phyloP scores from a whole-genome alignment of 2,888 invertebrate species.

The Agrochola circellaris region DNA sequence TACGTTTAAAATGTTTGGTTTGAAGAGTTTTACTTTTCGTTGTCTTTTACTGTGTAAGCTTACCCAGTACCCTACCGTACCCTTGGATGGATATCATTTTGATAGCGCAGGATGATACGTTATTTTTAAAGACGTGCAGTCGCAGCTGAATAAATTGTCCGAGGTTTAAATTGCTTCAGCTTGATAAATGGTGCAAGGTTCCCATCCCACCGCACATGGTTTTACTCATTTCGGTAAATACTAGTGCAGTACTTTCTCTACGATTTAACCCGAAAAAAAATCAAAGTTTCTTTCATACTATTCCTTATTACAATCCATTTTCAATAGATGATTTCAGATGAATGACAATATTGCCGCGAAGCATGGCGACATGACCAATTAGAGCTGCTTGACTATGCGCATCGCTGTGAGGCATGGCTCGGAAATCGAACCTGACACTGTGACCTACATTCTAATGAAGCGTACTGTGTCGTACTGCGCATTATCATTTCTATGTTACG shows the following conservation, averaged over 20 bases:
- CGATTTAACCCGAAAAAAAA: too few species aligned
- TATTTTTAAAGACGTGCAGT: constrained; percentile 18
- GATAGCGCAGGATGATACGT: not conserved
- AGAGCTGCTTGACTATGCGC: constrained; percentile 53
- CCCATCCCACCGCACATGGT: not conserved
- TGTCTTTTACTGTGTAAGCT: not conserved
- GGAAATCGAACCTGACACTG: constrained; percentile 69
- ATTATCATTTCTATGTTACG: constrained; percentile 53
- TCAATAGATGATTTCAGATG: constrained; percentile 12
- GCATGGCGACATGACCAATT: constrained; percentile 48
- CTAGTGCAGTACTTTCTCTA: constrained; percentile 1
- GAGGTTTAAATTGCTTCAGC: constrained; percentile 15
- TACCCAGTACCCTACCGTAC: too few species aligned
- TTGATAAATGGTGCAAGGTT: constrained; percentile 23
- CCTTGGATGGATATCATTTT: not conserved
- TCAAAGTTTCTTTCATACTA: not conserved
- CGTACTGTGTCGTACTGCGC: constrained; percentile 58
- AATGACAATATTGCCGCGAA: constrained; percentile 33
- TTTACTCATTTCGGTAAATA: not conserved
- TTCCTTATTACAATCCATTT: not conserved
- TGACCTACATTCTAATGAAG: constrained; percentile 67
- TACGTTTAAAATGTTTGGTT: not conserved
- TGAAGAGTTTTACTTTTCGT: not conserved
- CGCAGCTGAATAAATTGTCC: constrained; percentile 23
- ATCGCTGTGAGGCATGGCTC: constrained; percentile 56